Base-by-base conservation (phyloP, 1,140 invertebrate genomes). In the Chrysomallon squamiferum region DNA sequence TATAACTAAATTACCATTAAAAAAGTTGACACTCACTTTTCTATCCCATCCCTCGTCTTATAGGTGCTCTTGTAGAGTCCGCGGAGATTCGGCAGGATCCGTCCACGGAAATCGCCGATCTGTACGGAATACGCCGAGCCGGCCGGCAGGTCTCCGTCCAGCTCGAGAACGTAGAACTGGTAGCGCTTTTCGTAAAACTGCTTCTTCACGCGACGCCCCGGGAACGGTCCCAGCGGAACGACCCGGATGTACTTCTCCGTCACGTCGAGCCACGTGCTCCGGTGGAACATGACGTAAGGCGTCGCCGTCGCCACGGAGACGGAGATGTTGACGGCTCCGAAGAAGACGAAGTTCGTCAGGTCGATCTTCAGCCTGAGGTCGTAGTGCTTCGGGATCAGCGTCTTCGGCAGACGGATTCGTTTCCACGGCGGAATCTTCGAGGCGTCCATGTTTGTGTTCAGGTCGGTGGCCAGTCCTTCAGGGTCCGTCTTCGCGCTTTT, bases 61-160 rank as follows among this genome's bases (percentile, higher is more conserved):
- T 78, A 78, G 2, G 65, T 67, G 49, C 76, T 76, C 38, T 66
- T 49, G 59, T 78, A 78, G 30, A 78, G 68, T 11, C 74, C 76
- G 56, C 65, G 63, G 13, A 76, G 33, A 52, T 76, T 74, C 9
- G 61, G 57, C 15, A 56, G 35, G 18, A 78, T 62, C 4, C 52
- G 18, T 20, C 74, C 74, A 13, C 33, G 27, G 52, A 71, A 78
- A 11, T 71, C 33, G 9, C 62, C 64, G 20, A 76, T 59, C 13
- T 65, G 41, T 35, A 78, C 52, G 9, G 54, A 58, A 50, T 75
- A 74, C 22, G 61, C 25, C 13, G 47, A 29, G 9, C 69, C 72
- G n/a, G 25, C 22, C 6, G n/a, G 20, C 25, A 78, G 62, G 5
- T 35, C 38, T 7, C 60, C 33, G 32, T 68, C 50, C 41, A 70